Percentiles rank a stretch among this genome's conserved stretches.
These are phyloP conservation scores for Epinotia brunnichana DNA, from an alignment of 2,888 invertebrate genomes.

Conservation along the genomic window DNA sequence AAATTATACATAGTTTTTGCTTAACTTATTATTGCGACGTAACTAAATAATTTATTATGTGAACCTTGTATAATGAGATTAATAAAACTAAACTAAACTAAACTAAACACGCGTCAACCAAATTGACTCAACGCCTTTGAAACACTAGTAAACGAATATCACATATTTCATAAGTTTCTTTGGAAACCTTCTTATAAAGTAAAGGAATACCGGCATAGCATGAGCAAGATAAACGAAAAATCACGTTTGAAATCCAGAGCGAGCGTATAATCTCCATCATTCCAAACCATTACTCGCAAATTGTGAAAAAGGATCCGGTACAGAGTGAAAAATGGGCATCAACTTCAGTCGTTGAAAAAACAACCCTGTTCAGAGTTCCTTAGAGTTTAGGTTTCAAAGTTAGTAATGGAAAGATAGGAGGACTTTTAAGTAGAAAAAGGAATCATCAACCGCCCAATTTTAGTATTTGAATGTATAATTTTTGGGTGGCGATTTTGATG, in stretches of 20 bases:
- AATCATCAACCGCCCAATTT: constrained; percentile 9
- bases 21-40: too few species aligned
- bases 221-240: constrained; percentile 42
- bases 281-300: constrained; percentile 60
- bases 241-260: constrained; percentile 41
- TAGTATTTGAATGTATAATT: constrained; percentile 20
- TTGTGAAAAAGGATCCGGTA: constrained; percentile 52
- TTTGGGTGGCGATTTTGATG: constrained; percentile 25
- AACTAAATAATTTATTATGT: too few species aligned
- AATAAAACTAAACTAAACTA: too few species aligned
- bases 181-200: constrained; percentile 10
- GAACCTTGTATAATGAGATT: too few species aligned
- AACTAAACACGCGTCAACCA: background rate
- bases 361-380: background rate
- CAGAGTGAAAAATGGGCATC: constrained; percentile 52
- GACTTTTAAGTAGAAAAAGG: background rate
- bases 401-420: constrained; percentile 3
- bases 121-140: too few species aligned
- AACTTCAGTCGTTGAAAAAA: background rate
- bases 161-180: background rate
- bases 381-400: background rate
- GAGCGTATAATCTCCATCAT: constrained; percentile 56
- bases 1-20: too few species aligned
- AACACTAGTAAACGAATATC: too few species aligned
- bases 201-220: background rate